Base-by-base conservation (phyloP, 2,113 vertebrate species). In the Mellivora capensis region DNA sequence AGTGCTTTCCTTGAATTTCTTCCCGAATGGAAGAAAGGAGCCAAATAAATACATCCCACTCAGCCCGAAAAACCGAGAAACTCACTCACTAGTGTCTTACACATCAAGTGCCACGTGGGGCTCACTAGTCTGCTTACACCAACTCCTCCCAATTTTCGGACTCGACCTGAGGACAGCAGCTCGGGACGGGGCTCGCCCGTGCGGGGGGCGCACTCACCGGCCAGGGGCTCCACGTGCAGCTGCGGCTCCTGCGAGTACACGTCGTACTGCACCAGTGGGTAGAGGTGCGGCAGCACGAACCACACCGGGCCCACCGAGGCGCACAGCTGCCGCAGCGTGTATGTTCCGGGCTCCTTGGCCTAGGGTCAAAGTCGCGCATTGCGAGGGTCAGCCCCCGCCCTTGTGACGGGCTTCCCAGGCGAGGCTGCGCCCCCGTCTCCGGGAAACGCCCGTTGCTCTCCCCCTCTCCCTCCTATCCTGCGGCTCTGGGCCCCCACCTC, bases 241-340 rank as follows among this genome's bases (percentile, higher is more conserved):
- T 99, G 99, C 9, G 99, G 99, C 98, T 99, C 99, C 99, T 99
- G 99, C 86, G 99, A 99, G 94, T 99, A 99, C 27, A 99, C 99
- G 29, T 99, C 99, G 17, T 99, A 99, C 97, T 99, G 99, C 96
- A 99, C 99, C 3, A 99, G 98, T 1, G 99, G 99, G 97, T 99
- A 99, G 94, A 99, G 99, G 77, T 99, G 99, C 12, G 99, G 99
- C 39, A 99, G 99, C 25, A 99, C 99, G 95, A 99, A 99, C 98
- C 99, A 99, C 86, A 99, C 98, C 1, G 98, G 98, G 7, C 99
- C 99, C 98, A 99, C 97, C 0, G 99, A 99, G 96, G 99, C 99
- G 62, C 99, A 99, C 69, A 99, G 98, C 98, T 99, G 99, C 27
- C 99, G 99, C 87, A 99, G 97, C 0, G 99, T 99, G 98, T 99